phyloP scores from a whole-genome alignment of 2,113 vertebrate species.

The Pedetes capensis region DNA sequence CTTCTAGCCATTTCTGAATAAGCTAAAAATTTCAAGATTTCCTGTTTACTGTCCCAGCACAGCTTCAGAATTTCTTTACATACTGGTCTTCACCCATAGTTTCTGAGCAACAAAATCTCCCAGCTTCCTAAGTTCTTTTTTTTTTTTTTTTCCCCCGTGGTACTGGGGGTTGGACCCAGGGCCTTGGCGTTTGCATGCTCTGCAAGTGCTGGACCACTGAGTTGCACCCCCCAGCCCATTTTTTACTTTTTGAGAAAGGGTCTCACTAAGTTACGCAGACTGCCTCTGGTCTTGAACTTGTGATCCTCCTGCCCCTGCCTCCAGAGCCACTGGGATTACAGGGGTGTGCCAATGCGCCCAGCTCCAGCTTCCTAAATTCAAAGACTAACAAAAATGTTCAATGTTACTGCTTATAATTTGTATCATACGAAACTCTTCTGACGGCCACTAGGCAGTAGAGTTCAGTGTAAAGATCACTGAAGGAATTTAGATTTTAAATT shows the following conservation, averaged over 20 bases:
- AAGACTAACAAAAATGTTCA: not conserved
- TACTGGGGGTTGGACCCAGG: too few species aligned
- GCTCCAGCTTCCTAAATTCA: not conserved
- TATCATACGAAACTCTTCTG: not conserved
- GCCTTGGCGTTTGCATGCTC: too few species aligned
- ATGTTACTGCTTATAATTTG: not conserved
- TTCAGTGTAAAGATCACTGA: not conserved
- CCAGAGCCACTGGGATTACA: too few species aligned
- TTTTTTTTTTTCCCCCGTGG: too few species aligned
- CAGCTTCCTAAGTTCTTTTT: not conserved
- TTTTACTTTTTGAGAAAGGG: too few species aligned
- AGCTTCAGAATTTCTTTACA: not conserved
- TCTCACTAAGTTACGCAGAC: too few species aligned
- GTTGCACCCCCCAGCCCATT: too few species aligned
- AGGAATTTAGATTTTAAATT: not conserved
- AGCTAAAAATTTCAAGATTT: not conserved
- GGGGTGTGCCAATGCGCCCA: too few species aligned
- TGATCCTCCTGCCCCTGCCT: too few species aligned
- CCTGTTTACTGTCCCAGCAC: not conserved
- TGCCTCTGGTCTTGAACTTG: too few species aligned
- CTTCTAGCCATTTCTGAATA: not conserved
- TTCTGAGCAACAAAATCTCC: not conserved
- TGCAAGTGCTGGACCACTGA: too few species aligned
- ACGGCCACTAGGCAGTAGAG: not conserved
- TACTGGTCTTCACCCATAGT: not conserved